A percentile compares a stretch with the other conserved stretches of the same genome.
phyloP scores from a whole-genome alignment of 2,113 vertebrate species.

The Heterochromis multidens region DNA sequence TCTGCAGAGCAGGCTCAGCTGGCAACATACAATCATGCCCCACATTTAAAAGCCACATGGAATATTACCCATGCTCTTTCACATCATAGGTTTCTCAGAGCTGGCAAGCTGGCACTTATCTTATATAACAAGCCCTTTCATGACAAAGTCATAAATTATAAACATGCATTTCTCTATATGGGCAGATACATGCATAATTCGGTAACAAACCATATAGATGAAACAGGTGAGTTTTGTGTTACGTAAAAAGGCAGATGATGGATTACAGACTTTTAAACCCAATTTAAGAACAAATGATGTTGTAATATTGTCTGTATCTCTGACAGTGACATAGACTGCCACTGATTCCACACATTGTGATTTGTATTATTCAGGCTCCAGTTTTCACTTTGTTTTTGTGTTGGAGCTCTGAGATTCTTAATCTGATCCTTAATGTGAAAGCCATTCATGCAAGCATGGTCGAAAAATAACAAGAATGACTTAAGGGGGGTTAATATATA shows the following conservation, averaged over 20 bases:
- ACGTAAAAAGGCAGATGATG: not conserved
- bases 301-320: not conserved
- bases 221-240: not conserved
- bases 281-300: not conserved
- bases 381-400: not conserved
- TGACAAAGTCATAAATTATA: not conserved
- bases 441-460: too few relatives aligned
- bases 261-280: not conserved
- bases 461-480: too few relatives aligned
- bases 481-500: not conserved
- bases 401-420: not conserved
- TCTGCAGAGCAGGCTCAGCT: slow-evolving; percentile 19
- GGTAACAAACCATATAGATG: not conserved
- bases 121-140: slow-evolving; percentile 1
- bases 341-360: not conserved
- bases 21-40: not conserved
- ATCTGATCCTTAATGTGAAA: not conserved
- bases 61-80: not conserved
- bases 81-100: not conserved
- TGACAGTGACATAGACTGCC: too few relatives aligned
- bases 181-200: not conserved
- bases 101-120: not conserved
- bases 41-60: slow-evolving; percentile 21
- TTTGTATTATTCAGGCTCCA: not conserved
- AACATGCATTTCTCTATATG: not conserved